Conservation (phyloP, 1,140 invertebrate species). For the Phymastichus coffea region DNA sequence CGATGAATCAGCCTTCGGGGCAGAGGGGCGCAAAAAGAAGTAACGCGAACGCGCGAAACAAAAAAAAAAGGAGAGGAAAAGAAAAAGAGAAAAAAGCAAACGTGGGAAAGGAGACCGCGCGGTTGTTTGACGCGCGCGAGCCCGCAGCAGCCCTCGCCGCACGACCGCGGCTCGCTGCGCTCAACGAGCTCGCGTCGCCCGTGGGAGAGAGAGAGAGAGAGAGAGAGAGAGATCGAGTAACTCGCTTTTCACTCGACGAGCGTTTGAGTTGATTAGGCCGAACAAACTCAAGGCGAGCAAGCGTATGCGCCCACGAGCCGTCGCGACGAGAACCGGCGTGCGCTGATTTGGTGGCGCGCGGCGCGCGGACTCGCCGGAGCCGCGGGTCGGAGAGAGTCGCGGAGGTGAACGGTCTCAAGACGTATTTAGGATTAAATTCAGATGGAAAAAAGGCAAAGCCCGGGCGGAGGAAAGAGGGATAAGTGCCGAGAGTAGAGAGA, state of each 20-base stretch:
- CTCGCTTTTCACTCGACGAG: background rate
- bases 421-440: slow-evolving; percentile 55
- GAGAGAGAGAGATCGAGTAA: too few species aligned
- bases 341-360: too few species aligned
- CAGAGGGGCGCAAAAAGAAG: too few species aligned
- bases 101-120: slow-evolving; percentile 2
- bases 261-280: too few species aligned
- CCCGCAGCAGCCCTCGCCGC: too few species aligned
- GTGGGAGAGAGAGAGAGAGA: background rate
- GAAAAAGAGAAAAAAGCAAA: too few species aligned
- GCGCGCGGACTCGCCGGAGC: background rate
- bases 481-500: slow-evolving; percentile 14
- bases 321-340: too few species aligned
- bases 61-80: too few species aligned
- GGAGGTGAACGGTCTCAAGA: slow-evolving; percentile 33
- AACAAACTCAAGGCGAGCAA: too few species aligned
- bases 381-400: slow-evolving; percentile 14
- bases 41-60: too few species aligned
- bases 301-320: too few species aligned
- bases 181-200: background rate
- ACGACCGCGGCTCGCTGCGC: background rate
- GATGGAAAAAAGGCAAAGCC: slow-evolving; percentile 38
- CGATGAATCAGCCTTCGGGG: too few species aligned
- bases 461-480: background rate
- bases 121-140: slow-evolving; percentile 6